phyloP scores from a whole-genome alignment of 1,140 invertebrate species.

The Pygmarrhopalites habei region DNA sequence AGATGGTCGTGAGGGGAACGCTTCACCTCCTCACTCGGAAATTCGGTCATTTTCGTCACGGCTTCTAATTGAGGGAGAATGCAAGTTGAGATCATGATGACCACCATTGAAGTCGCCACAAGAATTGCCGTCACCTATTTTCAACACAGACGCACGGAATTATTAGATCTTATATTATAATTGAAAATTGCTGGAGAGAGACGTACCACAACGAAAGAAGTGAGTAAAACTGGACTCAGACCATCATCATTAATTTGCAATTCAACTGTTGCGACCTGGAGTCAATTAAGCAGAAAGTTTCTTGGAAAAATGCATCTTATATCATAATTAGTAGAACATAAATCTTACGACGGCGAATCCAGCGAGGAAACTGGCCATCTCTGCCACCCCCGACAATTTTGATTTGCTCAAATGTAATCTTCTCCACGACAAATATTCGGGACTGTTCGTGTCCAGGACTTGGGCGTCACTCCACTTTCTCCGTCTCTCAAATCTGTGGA shows the following conservation, averaged over 20 bases:
- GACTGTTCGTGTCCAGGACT: conserved; percentile 27
- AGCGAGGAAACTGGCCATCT: conserved; percentile 33
- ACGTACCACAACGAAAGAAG: conserved; percentile 30
- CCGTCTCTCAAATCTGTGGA: too few relatives aligned
- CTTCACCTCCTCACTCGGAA: conserved; percentile 13
- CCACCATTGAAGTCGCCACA: conserved; percentile 56
- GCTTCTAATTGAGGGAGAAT: conserved; percentile 48
- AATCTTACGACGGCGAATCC: conserved; percentile 34
- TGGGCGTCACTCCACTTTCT: too few relatives aligned
- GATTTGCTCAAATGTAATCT: conserved; percentile 35
- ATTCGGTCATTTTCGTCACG: conserved; percentile 37
- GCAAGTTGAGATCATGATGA: conserved; percentile 61
- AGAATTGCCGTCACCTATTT: conserved; percentile 49
- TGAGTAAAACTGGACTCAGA: conserved; percentile 16
- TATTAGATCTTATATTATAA: too few relatives aligned
- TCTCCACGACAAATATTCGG: conserved; percentile 34
- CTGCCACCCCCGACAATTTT: conserved; percentile 27
- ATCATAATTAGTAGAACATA: too few relatives aligned
- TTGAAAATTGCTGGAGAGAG: too few relatives aligned
- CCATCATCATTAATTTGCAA: conserved; percentile 37
- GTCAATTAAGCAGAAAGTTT: background rate
- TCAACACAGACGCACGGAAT: too few relatives aligned
- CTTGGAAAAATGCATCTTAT: too few relatives aligned
- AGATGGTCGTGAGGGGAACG: conserved; percentile 36
- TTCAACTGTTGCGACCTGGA: conserved; percentile 35